Evolutionary conservation across 2,797 vertebrate species (phyloP).

Genomic region (Characodon lateralis): DNA sequence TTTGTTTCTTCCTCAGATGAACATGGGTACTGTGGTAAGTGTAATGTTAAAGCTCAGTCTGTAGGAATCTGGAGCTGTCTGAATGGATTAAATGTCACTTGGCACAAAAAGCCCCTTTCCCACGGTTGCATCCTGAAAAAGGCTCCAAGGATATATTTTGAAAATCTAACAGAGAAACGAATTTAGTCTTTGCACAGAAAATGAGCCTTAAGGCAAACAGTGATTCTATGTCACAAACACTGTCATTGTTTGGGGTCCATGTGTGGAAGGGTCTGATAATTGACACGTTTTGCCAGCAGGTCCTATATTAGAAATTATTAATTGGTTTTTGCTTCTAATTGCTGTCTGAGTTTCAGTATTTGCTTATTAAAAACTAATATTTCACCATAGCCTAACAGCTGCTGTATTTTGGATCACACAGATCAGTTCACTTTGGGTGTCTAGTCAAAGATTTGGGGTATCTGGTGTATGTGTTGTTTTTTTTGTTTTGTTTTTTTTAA

Average conservation of each 20-base stretch:
- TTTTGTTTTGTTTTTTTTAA: not conserved
- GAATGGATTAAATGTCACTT: slow-evolving; percentile 28
- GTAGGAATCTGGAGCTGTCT: slow-evolving; percentile 46
- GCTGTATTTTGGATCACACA: not conserved
- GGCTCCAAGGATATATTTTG: not conserved
- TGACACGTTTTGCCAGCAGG: slow-evolving; percentile 12
- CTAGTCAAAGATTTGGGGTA: not conserved
- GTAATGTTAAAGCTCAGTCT: slow-evolving; percentile 21
- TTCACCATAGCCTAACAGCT: not conserved
- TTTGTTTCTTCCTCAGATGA: slow-evolving; percentile 64
- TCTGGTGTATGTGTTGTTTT: not conserved
- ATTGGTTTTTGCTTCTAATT: not conserved
- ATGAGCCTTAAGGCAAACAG: not conserved
- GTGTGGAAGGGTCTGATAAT: slow-evolving; percentile 36
- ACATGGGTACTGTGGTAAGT: slow-evolving; percentile 74
- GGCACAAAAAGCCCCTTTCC: slow-evolving; percentile 38
- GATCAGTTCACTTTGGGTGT: not conserved
- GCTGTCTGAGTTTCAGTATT: not conserved
- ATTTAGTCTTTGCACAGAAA: not conserved
- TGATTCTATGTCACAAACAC: not conserved
- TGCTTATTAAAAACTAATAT: not conserved
- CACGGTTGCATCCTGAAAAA: not conserved
- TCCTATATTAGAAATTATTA: not conserved
- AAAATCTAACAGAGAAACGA: not conserved
- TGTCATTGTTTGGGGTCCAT: not conserved